Percentiles rank a stretch among this genome's conserved stretches.
Evolutionary conservation across 2,113 vertebrate genomes (phyloP).

Genomic region (Poecile atricapillus): DNA sequence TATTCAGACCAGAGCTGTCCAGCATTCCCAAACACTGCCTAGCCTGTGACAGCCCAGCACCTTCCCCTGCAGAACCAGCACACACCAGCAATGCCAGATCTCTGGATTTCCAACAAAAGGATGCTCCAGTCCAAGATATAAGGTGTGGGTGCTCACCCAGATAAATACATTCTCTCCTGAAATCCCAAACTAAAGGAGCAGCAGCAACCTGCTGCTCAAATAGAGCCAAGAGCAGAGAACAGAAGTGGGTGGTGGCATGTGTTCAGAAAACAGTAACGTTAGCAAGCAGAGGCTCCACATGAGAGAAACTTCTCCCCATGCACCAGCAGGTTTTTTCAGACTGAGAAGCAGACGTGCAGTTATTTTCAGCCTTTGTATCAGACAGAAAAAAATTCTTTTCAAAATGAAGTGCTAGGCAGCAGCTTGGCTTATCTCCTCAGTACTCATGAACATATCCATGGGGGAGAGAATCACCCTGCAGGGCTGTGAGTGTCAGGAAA

Average conservation of each 20-base stretch:
- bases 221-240: not conserved
- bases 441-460: not conserved
- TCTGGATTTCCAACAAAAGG: not conserved
- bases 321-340: not conserved
- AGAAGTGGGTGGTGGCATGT: not conserved
- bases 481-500: not conserved
- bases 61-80: not conserved
- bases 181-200: not conserved
- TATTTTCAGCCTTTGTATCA: not conserved
- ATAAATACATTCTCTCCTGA: not conserved
- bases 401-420: not conserved
- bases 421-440: not conserved
- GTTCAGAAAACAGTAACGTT: not conserved
- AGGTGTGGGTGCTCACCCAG: not conserved
- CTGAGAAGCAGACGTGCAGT: not conserved
- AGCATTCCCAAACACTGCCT: not conserved
- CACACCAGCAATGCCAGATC: not conserved
- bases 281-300: not conserved
- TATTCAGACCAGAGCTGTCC: not conserved
- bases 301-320: not conserved
- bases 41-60: not conserved
- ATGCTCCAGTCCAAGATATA: not conserved
- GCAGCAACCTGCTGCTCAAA: not conserved
- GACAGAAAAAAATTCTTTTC: not conserved
- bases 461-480: not conserved